These are phyloP conservation scores for Lithophane leautieri DNA, from an alignment of 2,888 invertebrate species.

Conservation along the genomic window DNA sequence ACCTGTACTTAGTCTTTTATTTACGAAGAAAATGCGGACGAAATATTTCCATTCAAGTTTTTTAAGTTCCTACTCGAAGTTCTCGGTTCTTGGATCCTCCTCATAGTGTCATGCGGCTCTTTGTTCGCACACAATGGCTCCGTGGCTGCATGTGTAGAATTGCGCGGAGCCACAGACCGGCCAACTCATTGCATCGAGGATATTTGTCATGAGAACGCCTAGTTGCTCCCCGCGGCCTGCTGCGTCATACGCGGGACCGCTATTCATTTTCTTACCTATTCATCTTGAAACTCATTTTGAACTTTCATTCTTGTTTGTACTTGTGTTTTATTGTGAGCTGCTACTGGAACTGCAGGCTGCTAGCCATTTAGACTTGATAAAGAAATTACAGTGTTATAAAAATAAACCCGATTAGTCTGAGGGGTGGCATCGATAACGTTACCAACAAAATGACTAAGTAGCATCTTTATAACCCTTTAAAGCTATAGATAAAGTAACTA, in stretches of 20 bases:
- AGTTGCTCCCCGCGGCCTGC: constrained; percentile 60
- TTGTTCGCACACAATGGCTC: constrained; percentile 86
- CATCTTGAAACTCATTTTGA: constrained; percentile 62
- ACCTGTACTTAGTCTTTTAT: constrained; percentile 70
- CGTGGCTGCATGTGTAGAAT: constrained; percentile 80
- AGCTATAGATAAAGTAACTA: no score
- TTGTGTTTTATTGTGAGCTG: constrained; percentile 16
- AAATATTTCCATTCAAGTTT: constrained; percentile 85
- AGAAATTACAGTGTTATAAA: constrained; percentile 15
- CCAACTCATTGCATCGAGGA: constrained; percentile 79
- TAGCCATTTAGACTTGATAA: constrained; percentile 10
- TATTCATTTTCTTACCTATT: constrained; percentile 75
- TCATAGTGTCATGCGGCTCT: constrained; percentile 81
- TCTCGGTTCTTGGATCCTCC: constrained; percentile 79
- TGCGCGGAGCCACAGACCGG: constrained; percentile 81
- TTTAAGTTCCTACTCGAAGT: constrained; percentile 84
- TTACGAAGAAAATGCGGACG: constrained; percentile 78
- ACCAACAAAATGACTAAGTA: neutral
- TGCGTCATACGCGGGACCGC: constrained; percentile 60
- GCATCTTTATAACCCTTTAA: neutral
- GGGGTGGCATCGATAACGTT: neutral
- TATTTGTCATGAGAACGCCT: constrained; percentile 79
- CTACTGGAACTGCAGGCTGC: constrained; percentile 22
- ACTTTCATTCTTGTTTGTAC: constrained; percentile 42
- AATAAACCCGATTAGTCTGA: constrained; percentile 10